A percentile compares a stretch with the other conserved stretches of the same genome.
Conservation (phyloP, 2,113 vertebrate genomes). For the Ailurus styani region DNA sequence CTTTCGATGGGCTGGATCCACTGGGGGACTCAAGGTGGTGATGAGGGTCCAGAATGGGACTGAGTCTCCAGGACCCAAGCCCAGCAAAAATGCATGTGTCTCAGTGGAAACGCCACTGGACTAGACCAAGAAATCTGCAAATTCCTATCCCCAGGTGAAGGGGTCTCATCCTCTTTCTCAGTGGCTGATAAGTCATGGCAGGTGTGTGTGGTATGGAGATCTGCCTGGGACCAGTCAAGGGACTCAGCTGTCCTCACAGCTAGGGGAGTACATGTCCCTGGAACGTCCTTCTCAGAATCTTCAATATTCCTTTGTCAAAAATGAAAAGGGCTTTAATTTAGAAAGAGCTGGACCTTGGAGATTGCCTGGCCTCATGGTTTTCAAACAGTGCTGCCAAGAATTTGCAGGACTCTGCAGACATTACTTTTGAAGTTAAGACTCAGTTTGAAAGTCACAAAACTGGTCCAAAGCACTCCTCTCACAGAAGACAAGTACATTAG, state of each 20-base stretch:
- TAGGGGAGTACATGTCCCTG: background rate
- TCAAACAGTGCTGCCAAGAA: background rate
- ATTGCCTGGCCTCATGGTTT: background rate
- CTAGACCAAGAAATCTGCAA: background rate
- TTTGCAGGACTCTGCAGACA: background rate
- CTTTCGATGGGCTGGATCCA: background rate
- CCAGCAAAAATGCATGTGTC: background rate
- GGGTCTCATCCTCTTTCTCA: background rate
- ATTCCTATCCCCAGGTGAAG: background rate
- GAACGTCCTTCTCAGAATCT: background rate
- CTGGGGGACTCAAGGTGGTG: background rate
- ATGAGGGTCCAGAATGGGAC: background rate
- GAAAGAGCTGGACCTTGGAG: background rate
- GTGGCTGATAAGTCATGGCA: background rate
- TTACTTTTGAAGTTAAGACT: background rate
- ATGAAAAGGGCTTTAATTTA: background rate
- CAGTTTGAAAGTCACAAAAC: background rate
- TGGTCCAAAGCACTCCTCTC: background rate
- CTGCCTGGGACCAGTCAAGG: background rate
- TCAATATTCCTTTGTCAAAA: background rate
- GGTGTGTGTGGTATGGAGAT: background rate
- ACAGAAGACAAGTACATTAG: background rate
- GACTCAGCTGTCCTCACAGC: background rate
- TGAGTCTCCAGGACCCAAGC: background rate
- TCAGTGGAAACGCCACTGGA: background rate